Base-by-base conservation (phyloP, 2,888 invertebrate genomes). In the Microdon myrmicae region DNA sequence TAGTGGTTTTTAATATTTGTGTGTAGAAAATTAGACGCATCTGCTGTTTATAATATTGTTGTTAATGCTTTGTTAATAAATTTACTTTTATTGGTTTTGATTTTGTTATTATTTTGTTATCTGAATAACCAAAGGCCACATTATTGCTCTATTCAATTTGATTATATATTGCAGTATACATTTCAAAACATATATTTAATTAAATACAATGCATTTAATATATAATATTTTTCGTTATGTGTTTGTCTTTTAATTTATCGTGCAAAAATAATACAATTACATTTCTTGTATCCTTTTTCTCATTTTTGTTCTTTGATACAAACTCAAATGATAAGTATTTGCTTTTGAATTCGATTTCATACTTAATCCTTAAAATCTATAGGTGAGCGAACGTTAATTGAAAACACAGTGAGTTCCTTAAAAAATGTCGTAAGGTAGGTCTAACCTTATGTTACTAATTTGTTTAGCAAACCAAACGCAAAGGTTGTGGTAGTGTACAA, bases 81-180 rank as follows among this genome's bases (percentile, higher is more conserved):
- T 35, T 43, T 23, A 6, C 22, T 17, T 19, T 26, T 39, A 23
- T 16, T 14, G 26, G 17, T 25, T 16, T 34, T 35, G 53, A 16
- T 56, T 23, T 35, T 23, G 32, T 39, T 25, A 17, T 39, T 32
- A 43, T 31, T 58, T 67, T 20, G 56, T 56, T 66, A 59, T 59
- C 38, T 35, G 43, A 53, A 67, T 67, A 60, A 68, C 66, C 23
- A 68, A 68, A 68, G 68, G 68, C 66, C 68, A 68, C 68, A 59
- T 68, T 67, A 68, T 66, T 66, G 54, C 49, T 68, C 38, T 49
- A 37, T 26, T 64, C 38, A 39, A 45, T 49, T 55, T 45, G 19
- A 48, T 58, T 54, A 49, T 29, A n/a, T 31, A n/a, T n/a, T 26
- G 51, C 19, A 43, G 10, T 20, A 32, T 12, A 23, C 5, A 16